Percentiles rank a stretch among this genome's conserved stretches.
Evolutionary conservation across 2,113 vertebrate species (phyloP).

Genomic region (Stegostoma tigrinum): DNA sequence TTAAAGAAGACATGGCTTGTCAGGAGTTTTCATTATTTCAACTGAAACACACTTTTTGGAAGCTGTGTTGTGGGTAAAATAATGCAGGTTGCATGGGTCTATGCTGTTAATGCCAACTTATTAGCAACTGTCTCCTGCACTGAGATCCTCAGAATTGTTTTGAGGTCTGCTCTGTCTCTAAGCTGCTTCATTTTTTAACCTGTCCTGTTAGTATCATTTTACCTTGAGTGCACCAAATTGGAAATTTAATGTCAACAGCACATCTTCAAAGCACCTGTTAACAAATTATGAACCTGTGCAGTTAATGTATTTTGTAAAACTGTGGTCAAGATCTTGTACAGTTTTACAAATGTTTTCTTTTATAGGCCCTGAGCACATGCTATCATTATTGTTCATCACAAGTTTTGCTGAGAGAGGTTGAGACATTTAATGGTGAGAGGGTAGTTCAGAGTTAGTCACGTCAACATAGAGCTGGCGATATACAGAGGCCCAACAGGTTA

Average conservation of each 20-base stretch:
- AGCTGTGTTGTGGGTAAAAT: not conserved
- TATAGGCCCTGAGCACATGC: too few species aligned
- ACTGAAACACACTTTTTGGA: not conserved
- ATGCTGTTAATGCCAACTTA: not conserved
- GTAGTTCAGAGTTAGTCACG: not conserved
- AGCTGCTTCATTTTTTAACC: not conserved
- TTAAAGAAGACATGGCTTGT: not conserved
- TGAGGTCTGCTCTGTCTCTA: too few species aligned
- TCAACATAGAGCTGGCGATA: not conserved
- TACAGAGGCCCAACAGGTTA: too few species aligned
- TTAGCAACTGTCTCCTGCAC: not conserved
- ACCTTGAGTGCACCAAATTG: not conserved
- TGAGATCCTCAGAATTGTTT: not conserved
- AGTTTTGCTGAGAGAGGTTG: not conserved
- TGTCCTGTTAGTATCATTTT: not conserved
- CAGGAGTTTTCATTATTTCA: not conserved
- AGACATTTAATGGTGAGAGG: not conserved
- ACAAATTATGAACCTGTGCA: not conserved
- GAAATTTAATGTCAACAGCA: not conserved
- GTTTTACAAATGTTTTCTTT: not conserved
- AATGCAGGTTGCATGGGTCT: not conserved
- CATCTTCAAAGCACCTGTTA: not conserved
- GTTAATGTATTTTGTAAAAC: not conserved
- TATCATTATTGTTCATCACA: not conserved
- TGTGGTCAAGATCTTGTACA: not conserved